Percentiles rank a stretch among this genome's conserved stretches.
These are phyloP conservation scores for Meloidogyne floridensis DNA, from an alignment of 1,140 invertebrate species.

Conservation along the genomic window DNA sequence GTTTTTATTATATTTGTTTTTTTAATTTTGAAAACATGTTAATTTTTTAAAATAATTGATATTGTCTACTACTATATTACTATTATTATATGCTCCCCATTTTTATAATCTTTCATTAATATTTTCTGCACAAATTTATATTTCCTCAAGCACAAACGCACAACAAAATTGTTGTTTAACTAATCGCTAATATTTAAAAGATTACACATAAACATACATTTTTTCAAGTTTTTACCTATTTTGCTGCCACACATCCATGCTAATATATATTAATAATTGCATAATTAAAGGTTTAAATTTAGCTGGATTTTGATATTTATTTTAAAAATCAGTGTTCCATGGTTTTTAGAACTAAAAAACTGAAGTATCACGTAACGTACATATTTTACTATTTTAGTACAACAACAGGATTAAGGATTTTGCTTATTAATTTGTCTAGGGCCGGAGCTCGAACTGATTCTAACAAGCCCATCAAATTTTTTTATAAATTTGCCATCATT, in stretches of 20 bases:
- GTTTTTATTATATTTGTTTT: constrained; percentile 1
- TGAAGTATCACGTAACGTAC: too few species aligned
- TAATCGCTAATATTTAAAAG: not conserved
- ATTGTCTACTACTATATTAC: not conserved
- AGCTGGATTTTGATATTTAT: not conserved
- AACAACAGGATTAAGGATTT: too few species aligned
- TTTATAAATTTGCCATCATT: too few species aligned
- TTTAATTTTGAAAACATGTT: not conserved
- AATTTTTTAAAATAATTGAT: constrained; percentile 1
- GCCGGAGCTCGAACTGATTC: too few species aligned
- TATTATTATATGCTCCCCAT: not conserved
- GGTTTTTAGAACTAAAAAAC: too few species aligned
- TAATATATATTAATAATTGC: constrained; percentile 15
- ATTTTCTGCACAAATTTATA: constrained; percentile 1
- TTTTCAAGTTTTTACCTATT: not conserved
- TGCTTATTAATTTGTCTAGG: too few species aligned
- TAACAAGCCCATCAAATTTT: too few species aligned
- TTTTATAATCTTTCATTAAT: not conserved
- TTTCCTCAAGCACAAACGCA: not conserved
- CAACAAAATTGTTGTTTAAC: constrained; percentile 7
- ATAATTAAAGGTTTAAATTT: constrained; percentile 17
- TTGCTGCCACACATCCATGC: constrained; percentile 8
- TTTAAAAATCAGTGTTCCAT: too few species aligned
- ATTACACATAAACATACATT: not conserved
- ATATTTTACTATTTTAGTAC: too few species aligned